These are phyloP conservation scores for Caenorhabditis doughertyi DNA, from an alignment of 2,888 invertebrate genomes.

Conservation along the genomic window DNA sequence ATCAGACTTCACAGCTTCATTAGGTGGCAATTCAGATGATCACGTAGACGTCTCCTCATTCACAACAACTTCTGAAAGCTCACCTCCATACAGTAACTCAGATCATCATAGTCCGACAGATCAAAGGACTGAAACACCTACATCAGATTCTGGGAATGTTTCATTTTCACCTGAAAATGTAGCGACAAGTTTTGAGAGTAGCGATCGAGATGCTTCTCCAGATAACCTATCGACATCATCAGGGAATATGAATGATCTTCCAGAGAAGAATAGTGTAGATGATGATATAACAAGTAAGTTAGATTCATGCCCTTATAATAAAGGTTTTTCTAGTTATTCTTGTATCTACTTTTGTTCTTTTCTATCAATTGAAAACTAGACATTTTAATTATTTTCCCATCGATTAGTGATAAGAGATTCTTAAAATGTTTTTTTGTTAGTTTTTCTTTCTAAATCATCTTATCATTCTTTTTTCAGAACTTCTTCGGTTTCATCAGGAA, in stretches of 20 bases:
- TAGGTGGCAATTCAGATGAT: conserved; percentile 37
- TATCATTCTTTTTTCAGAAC: conserved; percentile 63
- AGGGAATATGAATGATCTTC: conserved; percentile 60
- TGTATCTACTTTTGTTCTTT: not conserved
- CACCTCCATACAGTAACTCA: conserved; percentile 60
- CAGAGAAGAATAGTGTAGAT: conserved; percentile 43
- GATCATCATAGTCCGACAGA: conserved; percentile 66
- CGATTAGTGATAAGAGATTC: not conserved
- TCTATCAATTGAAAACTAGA: not conserved
- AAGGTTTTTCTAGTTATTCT: too few relatives aligned
- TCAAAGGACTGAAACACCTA: conserved; percentile 66
- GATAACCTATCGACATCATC: conserved; percentile 71
- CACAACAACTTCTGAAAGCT: conserved; percentile 64
- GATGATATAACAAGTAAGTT: conserved; percentile 70
- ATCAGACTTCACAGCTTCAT: conserved; percentile 31
- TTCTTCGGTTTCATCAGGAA: conserved; percentile 70
- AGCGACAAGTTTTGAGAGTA: conserved; percentile 64
- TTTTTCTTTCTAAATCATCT: conserved; percentile 3
- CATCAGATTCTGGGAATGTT: conserved; percentile 54
- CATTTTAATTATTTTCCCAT: not conserved
- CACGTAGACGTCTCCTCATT: conserved; percentile 58
- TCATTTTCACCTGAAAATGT: conserved; percentile 65
- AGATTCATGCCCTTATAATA: too few relatives aligned
- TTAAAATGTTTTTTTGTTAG: not conserved
- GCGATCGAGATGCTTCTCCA: conserved; percentile 72